Conservation (phyloP, 2,888 invertebrate genomes). For the Rhyacophila evoluta region DNA sequence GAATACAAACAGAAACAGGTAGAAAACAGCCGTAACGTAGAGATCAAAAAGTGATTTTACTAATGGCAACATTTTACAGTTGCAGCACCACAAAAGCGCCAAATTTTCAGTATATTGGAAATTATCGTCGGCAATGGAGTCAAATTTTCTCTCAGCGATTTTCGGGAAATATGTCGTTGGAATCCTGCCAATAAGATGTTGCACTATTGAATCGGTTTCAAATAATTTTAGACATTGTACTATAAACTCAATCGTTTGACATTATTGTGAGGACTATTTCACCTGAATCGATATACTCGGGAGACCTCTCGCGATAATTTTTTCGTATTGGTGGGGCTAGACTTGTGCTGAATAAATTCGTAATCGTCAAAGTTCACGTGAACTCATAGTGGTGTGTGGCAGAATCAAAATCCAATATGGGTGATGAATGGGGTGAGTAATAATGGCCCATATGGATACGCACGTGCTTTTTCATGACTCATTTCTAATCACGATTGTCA, state of each 20-base stretch:
- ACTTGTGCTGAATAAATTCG: conserved; percentile 33
- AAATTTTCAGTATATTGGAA: conserved; percentile 46
- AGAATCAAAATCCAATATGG: conserved; percentile 42
- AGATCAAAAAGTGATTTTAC: neutral
- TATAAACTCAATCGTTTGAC: conserved; percentile 69
- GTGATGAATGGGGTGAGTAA: conserved; percentile 52
- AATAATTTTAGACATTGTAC: conserved; percentile 64
- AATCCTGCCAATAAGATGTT: conserved; percentile 69
- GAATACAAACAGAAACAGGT: too few species aligned
- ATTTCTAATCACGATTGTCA: conserved; percentile 55
- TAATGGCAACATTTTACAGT: conserved; percentile 25
- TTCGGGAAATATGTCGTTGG: conserved; percentile 67
- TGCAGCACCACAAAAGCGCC: conserved; percentile 31
- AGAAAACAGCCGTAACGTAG: too few species aligned
- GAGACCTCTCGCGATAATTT: conserved; percentile 69
- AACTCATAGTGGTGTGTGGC: conserved; percentile 26
- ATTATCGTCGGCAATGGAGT: conserved; percentile 69
- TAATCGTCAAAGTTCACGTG: conserved; percentile 46
- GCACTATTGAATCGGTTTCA: conserved; percentile 62
- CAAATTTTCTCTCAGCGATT: conserved; percentile 68
- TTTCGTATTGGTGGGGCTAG: conserved; percentile 34
- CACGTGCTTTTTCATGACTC: conserved; percentile 20
- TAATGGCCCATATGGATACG: neutral
- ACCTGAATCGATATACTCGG: conserved; percentile 66
- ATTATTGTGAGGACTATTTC: conserved; percentile 65